Evolutionary conservation across 2,797 vertebrate genomes (phyloP).

Genomic region (Hapalemur alaotrensis): DNA sequence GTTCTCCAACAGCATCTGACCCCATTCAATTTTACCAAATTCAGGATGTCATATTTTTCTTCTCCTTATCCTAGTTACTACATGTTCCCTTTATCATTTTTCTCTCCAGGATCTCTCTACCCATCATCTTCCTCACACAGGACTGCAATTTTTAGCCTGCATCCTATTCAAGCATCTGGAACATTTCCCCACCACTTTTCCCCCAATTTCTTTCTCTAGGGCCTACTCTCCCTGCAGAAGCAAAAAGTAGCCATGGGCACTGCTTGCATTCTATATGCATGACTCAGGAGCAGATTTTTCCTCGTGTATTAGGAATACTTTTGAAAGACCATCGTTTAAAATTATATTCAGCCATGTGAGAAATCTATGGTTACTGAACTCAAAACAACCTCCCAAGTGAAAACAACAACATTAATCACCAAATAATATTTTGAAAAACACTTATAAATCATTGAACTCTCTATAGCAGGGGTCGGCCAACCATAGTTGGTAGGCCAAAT

Average conservation of each 20-base stretch:
- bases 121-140: neutral
- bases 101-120: neutral
- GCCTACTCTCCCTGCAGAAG: slow-evolving; percentile 13
- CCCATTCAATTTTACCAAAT: neutral
- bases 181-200: neutral
- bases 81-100: slow-evolving; percentile 18
- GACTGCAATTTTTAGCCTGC: neutral
- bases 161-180: neutral
- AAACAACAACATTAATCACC: slow-evolving; percentile 29
- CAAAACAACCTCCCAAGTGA: slow-evolving; percentile 39
- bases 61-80: neutral
- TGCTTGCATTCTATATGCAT: neutral
- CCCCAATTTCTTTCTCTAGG: neutral
- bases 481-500: neutral
- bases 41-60: neutral
- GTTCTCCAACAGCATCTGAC: neutral
- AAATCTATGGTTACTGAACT: slow-evolving; percentile 27
- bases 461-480: neutral
- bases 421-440: slow-evolving; percentile 55
- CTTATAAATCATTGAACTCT: neutral
- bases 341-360: neutral
- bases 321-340: slow-evolving; percentile 52
- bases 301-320: neutral
- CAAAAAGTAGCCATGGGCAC: neutral
- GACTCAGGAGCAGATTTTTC: neutral